These are phyloP conservation scores for Sinella curviseta DNA, from an alignment of 1,140 invertebrate genomes.

Conservation along the genomic window DNA sequence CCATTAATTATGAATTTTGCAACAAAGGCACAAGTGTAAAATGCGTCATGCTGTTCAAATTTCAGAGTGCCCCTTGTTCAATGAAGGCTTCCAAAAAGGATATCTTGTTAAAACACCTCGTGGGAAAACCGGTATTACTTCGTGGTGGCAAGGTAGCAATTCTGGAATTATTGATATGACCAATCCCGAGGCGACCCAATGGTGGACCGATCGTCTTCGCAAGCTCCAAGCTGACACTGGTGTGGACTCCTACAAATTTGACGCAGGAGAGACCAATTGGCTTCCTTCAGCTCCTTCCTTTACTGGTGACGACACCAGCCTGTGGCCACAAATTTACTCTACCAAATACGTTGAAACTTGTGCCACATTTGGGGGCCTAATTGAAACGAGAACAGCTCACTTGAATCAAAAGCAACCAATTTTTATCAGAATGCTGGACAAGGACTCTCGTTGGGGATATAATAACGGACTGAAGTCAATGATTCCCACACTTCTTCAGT, in stretches of 20 bases:
- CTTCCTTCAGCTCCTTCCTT: conserved; percentile 42
- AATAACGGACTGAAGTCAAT: conserved; percentile 75
- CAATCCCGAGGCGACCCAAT: conserved; percentile 68
- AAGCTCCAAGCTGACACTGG: conserved; percentile 63
- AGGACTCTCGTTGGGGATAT: conserved; percentile 73
- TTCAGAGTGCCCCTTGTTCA: conserved; percentile 57
- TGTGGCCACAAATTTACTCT: conserved; percentile 50
- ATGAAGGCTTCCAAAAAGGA: conserved; percentile 39
- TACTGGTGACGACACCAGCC: neutral
- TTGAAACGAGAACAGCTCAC: conserved; percentile 57
- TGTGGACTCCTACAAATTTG: conserved; percentile 87
- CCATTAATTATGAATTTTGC: neutral
- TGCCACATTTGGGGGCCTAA: conserved; percentile 52
- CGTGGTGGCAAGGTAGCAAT: conserved; percentile 81
- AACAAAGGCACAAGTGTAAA: neutral
- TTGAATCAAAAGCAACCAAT: conserved; percentile 60
- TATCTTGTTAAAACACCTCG: conserved; percentile 53
- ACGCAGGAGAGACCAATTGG: conserved; percentile 74
- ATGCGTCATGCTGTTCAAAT: neutral
- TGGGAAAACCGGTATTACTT: conserved; percentile 61
- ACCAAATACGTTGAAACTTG: conserved; percentile 53
- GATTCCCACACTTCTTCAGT: conserved; percentile 73
- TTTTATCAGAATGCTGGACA: conserved; percentile 87
- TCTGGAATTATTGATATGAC: conserved; percentile 73
- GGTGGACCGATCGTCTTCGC: conserved; percentile 69